Evolutionary conservation across 1,140 invertebrate genomes (phyloP).

Genomic region (Wiebesia pumilae): DNA sequence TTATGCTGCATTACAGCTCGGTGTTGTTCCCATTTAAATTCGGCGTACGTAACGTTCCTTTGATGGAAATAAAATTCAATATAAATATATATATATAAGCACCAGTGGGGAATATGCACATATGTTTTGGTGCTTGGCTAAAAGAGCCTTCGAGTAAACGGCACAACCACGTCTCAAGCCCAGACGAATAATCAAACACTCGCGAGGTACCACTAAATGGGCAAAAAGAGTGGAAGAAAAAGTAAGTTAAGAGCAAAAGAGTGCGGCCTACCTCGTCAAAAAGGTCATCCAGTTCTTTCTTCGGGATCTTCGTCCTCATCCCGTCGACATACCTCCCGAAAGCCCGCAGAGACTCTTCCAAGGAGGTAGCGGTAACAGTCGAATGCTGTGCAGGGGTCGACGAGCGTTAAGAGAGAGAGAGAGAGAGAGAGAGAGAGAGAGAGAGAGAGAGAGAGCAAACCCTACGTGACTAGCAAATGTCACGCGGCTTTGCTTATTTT

Average conservation of each 20-base stretch:
- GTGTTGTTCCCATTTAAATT: too few species aligned
- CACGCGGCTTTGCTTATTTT: slow-evolving; percentile 28
- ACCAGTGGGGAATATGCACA: too few species aligned
- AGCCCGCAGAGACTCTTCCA: slow-evolving; percentile 46
- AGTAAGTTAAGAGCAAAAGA: neutral
- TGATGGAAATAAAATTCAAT: too few species aligned
- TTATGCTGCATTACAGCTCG: too few species aligned
- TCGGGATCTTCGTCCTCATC: slow-evolving; percentile 70
- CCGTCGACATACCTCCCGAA: slow-evolving; percentile 63
- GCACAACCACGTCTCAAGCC: too few species aligned
- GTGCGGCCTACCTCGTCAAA: slow-evolving; percentile 69
- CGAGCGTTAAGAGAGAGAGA: neutral
- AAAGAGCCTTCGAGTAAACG: too few species aligned
- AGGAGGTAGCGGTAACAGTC: slow-evolving; percentile 1
- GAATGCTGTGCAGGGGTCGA: neutral
- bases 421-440: neutral
- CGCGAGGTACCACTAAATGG: neutral
- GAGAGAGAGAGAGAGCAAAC: neutral
- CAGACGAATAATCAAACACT: neutral
- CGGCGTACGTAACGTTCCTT: too few species aligned
- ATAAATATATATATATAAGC: too few species aligned
- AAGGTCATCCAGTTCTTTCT: slow-evolving; percentile 70
- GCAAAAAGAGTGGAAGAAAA: neutral
- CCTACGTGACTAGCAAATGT: slow-evolving; percentile 21
- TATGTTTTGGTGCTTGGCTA: too few species aligned